Evolutionary conservation across 2,888 invertebrate species (phyloP), one percentile per base, ranked within the genome.

Genomic region (Pollenia labialis): DNA sequence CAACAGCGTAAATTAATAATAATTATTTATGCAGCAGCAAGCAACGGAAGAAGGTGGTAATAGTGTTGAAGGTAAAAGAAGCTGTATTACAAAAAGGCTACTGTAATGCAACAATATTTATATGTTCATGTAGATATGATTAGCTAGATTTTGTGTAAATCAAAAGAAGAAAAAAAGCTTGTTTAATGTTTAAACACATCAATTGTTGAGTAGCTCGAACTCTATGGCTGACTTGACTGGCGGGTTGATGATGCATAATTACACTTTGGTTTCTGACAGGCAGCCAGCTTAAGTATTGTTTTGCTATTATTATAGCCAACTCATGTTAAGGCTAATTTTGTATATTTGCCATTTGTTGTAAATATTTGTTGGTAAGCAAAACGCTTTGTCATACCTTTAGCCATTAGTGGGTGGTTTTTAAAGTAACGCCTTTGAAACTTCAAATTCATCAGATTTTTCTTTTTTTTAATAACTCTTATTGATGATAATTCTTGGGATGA

Each of bases 1-100:
- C 86, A 69, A 80, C 86, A 84, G 80, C 83, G 83, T 87, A 84
- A 84, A 87, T 87, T 87, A 84, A 84, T 87, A 87, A 84, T 87
- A 87, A 87, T 87, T 87, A 83, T 86, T 86, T 86, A 81, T 82
- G 85, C 85, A 86, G 74, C 50, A 71, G 48, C 64, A 66, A 50
- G 60, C 64, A 84, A 81, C 87, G 81, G 83, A 87, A 87, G 81
- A 84, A 83, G 83, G 84, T 87, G 87, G 80, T 72, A 74, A 68
- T 83, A 74, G 68, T 81, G 68, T 72, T 84, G 81, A 66, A 87
- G 87, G 76, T 76, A 81, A 72, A 76, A 64, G 58, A 76, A 46
- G 76, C 75, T 75, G 54, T 16, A 54, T 12, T 18, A 69, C 18
- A 80, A 71, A 74, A 81, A 42, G 32, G 87, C 87, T 87, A 87